Percentiles rank a stretch among this genome's conserved stretches.
Evolutionary conservation across 2,113 vertebrate genomes (phyloP).

Genomic region (Dromas ardeola): DNA sequence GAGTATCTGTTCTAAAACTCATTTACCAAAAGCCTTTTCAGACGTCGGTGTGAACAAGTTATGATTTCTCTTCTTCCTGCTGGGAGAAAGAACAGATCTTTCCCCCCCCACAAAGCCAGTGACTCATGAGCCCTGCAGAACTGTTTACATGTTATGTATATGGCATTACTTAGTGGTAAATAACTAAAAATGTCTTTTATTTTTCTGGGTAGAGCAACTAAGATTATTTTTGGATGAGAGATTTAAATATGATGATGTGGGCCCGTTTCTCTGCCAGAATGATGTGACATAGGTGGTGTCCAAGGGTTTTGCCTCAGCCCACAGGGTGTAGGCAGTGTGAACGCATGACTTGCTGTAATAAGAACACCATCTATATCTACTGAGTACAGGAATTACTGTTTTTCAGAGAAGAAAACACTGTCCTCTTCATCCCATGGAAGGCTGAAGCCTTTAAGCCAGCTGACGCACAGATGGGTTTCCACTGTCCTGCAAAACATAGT

Average conservation of each 20-base stretch:
- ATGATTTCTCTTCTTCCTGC: not conserved
- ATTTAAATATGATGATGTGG: constrained; percentile 17
- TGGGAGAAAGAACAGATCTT: not conserved
- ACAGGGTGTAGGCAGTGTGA: constrained; percentile 25
- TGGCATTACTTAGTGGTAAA: not conserved
- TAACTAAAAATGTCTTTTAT: constrained; percentile 22
- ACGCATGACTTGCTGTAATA: not conserved
- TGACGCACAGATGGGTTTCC: not conserved
- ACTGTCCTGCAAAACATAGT: not conserved
- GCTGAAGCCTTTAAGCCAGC: not conserved
- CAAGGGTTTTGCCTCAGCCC: constrained; percentile 28
- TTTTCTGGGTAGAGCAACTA: not conserved
- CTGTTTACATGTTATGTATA: not conserved
- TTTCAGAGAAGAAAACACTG: not conserved
- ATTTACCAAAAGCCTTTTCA: not conserved
- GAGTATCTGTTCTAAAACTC: not conserved
- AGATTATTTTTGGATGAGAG: constrained; percentile 12
- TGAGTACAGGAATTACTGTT: not conserved
- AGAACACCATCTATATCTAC: not conserved
- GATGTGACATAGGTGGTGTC: constrained; percentile 39
- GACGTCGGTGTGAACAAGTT: not conserved
- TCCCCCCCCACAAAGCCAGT: not conserved
- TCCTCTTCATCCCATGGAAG: not conserved
- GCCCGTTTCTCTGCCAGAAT: not conserved
- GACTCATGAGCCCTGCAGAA: not conserved